phyloP scores from a whole-genome alignment of 2,888 invertebrate genomes.

The Bugula neritina region DNA sequence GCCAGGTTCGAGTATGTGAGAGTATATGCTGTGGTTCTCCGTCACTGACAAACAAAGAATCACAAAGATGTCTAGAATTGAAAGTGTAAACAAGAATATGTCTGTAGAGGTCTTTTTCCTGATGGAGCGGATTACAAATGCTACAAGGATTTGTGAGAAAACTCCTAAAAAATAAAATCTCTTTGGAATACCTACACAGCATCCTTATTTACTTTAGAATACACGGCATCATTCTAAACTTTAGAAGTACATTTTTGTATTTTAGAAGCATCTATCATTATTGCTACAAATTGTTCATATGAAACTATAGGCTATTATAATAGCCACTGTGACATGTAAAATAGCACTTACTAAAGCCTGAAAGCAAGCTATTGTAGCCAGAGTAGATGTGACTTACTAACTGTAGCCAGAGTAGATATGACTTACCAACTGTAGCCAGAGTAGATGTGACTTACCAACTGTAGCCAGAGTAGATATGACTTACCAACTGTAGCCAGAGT shows the following conservation, averaged over 20 bases:
- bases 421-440: background rate
- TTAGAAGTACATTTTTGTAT: too few relatives aligned
- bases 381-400: background rate
- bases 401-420: background rate
- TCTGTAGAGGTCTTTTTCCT: slow-evolving; percentile 21
- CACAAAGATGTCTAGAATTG: slow-evolving; percentile 7
- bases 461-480: background rate
- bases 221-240: too few relatives aligned
- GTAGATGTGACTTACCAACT: background rate
- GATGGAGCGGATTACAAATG: background rate
- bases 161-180: background rate
- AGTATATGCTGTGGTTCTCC: slow-evolving; percentile 15
- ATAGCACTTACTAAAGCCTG: too few relatives aligned
- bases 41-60: background rate
- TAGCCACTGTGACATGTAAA: too few relatives aligned
- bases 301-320: too few relatives aligned
- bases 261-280: too few relatives aligned
- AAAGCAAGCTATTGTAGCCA: background rate
- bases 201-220: too few relatives aligned
- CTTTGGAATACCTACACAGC: too few relatives aligned
- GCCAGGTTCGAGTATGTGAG: background rate
- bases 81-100: slow-evolving; percentile 1
- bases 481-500: too few relatives aligned
- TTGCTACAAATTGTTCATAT: too few relatives aligned
- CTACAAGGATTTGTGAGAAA: background rate